Evolutionary conservation across 2,113 vertebrate genomes (phyloP), one percentile per base, ranked within the genome.

Genomic region (Osmerus eperlanus): DNA sequence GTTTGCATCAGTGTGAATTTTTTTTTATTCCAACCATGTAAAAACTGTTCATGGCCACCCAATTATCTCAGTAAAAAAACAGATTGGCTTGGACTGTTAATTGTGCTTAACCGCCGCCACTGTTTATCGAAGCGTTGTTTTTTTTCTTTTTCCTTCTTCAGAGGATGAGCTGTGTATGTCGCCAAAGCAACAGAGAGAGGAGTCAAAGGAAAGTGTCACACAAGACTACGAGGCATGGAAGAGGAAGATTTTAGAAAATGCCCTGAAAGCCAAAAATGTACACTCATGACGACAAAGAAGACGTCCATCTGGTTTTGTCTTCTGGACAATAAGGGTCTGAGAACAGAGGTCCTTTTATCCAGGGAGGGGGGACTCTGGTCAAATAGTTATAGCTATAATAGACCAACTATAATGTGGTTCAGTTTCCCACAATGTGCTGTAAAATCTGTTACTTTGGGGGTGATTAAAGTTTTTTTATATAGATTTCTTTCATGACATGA

Each of bases 151-250:
- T 28, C 6, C 51, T 1, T 28, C 47, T 19, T 1, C 61, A 79
- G 89, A 91, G 62, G 85, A 89, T 2, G 74, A 85, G 1, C 78
- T 80, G n/a, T 84, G 89, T 18, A 63, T 55, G 0, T 82, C 86
- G 32, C 59, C 71, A 53, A 93, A 94, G 75, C 85, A 32, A 14
- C 75, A 76, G 12, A 87, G 87, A 21, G n/a, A 72, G 3, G 80
- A 83, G 23, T 52, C 70, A 6, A 80, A 89, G 65, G 82, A 72
- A 21, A 89, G 90, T 53, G 73, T 67, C 8, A 81, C 80, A 9
- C 88, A 90, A 66, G 92, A 93, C 75, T 96, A 96, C 62, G 94
- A 96, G 81, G 94, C 94, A 75, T 96, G 95, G 95, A 95, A 94
- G 81, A 93, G 82, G 83, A 93, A 84, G 71, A 95, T 96, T 79